phyloP scores from a whole-genome alignment of 2,113 vertebrate species.

The Rhombomys opimus region DNA sequence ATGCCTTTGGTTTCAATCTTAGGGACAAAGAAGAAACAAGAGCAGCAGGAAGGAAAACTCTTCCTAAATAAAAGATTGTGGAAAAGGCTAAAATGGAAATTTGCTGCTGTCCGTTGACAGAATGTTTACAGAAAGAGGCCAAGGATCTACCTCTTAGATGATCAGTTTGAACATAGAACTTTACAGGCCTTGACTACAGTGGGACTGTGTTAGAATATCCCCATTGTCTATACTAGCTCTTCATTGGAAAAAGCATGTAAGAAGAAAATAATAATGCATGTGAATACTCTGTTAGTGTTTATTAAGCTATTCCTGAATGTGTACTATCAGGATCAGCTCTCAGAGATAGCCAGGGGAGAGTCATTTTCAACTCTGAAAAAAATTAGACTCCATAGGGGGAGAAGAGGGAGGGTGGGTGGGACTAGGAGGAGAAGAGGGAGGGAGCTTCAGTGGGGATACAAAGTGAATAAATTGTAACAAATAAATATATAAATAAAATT shows the following conservation, averaged over 20 bases:
- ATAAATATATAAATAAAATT: too few species aligned
- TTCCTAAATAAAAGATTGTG: not conserved
- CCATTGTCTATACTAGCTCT: not conserved
- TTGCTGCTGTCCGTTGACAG: not conserved
- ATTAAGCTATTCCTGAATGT: not conserved
- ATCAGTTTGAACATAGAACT: not conserved
- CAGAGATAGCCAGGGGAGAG: not conserved
- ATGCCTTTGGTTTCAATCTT: conserved; percentile 47
- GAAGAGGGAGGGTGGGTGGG: too few species aligned
- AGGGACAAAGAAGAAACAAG: conserved; percentile 36
- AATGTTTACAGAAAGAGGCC: not conserved
- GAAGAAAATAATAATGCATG: not conserved
- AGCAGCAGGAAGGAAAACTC: not conserved
- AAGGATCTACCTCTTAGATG: not conserved
- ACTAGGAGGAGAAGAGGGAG: too few species aligned
- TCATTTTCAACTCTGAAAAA: not conserved
- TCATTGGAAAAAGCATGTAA: not conserved
- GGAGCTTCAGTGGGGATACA: too few species aligned
- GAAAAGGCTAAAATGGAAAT: not conserved
- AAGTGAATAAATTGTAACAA: too few species aligned
- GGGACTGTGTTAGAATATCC: not conserved
- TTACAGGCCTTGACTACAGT: not conserved
- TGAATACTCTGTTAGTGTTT: not conserved
- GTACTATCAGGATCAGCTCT: not conserved
- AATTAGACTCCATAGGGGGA: not conserved